Conservation (phyloP, 2,113 vertebrate species). For the Pseudonaja textilis region DNA sequence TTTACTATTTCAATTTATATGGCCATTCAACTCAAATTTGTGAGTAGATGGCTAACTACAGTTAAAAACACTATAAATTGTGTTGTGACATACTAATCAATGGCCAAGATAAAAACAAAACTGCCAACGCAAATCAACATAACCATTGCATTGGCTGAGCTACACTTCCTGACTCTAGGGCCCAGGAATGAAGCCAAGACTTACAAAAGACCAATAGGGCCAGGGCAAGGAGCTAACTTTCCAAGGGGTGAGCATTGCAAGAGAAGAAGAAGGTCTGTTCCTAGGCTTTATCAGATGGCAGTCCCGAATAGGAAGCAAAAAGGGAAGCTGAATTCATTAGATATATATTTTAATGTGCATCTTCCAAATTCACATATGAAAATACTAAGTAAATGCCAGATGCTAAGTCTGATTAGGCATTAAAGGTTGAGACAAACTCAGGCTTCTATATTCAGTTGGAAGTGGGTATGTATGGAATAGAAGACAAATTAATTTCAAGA, state of each 20-base stretch:
- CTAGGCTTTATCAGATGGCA: not conserved
- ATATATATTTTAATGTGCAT: not conserved
- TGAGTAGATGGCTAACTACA: not conserved
- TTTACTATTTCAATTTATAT: not conserved
- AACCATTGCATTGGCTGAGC: not conserved
- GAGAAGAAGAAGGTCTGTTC: not conserved
- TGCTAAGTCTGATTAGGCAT: not conserved
- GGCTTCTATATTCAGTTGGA: not conserved
- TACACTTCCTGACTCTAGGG: not conserved
- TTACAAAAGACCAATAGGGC: not conserved
- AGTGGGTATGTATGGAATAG: not conserved
- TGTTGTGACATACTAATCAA: not conserved
- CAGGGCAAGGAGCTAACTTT: not conserved
- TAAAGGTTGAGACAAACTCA: not conserved
- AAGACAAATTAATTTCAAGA: not conserved
- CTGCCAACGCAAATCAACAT: not conserved
- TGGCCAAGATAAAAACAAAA: not conserved
- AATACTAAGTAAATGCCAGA: not conserved
- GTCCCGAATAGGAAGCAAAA: conserved; percentile 2
- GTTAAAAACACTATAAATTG: not conserved
- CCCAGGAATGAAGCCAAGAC: not conserved
- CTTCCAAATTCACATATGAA: conserved; percentile 1
- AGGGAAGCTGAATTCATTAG: not conserved
- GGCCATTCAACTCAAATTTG: not conserved
- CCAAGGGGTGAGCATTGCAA: not conserved